Conservation (phyloP, 2,113 vertebrate genomes). For the Stercorarius parasiticus region DNA sequence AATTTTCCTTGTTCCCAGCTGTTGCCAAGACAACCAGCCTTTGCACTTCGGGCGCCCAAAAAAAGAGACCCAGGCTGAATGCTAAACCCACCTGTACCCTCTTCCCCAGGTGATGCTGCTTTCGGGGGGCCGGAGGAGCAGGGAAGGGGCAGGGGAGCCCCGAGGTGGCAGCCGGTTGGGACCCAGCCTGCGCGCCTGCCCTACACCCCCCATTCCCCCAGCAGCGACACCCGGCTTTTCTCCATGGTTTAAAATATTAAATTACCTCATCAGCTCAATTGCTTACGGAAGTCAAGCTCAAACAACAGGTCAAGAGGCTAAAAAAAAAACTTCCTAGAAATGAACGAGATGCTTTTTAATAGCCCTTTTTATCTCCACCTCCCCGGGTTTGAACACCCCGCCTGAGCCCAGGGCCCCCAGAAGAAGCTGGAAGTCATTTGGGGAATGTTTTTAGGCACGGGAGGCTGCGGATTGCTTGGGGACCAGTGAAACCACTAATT, state of each 20-base stretch:
- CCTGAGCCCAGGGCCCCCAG: not conserved
- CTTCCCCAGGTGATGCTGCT: not conserved
- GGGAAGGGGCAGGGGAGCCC: not conserved
- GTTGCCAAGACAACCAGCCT: conserved; percentile 51
- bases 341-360: not conserved
- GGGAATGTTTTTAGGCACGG: not conserved
- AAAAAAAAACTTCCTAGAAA: not conserved
- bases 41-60: not conserved
- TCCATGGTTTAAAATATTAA: not conserved
- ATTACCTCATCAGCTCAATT: not conserved
- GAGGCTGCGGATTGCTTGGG: not conserved
- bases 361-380: not conserved
- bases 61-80: not conserved
- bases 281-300: not conserved
- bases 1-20: conserved; percentile 1
- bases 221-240: not conserved
- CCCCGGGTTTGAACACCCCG: accelerated
- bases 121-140: not conserved
- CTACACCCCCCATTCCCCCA: not conserved
- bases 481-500: not conserved
- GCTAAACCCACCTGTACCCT: not conserved
- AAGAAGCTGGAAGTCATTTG: not conserved
- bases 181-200: not conserved
- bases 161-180: accelerated
- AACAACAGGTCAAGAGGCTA: not conserved